phyloP scores from a whole-genome alignment of 2,888 invertebrate species.

The Scaptomyza cyrtandrae region DNA sequence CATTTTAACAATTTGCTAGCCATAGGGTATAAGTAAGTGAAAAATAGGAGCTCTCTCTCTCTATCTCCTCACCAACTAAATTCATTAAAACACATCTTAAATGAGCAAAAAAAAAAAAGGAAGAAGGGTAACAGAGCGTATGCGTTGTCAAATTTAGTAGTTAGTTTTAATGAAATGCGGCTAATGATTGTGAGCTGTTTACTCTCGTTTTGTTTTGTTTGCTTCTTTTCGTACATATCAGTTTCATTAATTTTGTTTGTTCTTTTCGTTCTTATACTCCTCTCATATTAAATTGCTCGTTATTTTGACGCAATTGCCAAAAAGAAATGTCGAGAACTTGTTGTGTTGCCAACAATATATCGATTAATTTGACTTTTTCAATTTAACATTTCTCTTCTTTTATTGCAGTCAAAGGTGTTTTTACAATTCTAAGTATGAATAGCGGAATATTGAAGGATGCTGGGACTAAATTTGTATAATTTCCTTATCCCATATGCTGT shows the following conservation, averaged over 20 bases:
- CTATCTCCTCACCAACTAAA: no score
- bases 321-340: background rate
- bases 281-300: slow-evolving; percentile 22
- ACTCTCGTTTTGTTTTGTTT: slow-evolving; percentile 5
- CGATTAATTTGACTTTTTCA: no score
- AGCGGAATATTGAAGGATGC: slow-evolving; percentile 31
- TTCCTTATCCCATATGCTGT: slow-evolving; percentile 18
- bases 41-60: background rate
- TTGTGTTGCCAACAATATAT: no score
- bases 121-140: slow-evolving; percentile 4
- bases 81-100: no score
- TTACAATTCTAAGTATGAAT: slow-evolving; percentile 29
- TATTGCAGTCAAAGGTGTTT: slow-evolving; percentile 18
- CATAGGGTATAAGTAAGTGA: background rate
- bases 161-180: slow-evolving; percentile 4
- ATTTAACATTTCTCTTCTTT: background rate
- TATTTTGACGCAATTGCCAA: background rate
- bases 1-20: background rate
- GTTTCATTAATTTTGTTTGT: slow-evolving; percentile 14
- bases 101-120: background rate
- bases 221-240: slow-evolving; percentile 28
- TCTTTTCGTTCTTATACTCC: background rate
- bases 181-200: slow-evolving; percentile 33
- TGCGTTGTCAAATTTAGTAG: slow-evolving; percentile 2
- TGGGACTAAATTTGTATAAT: slow-evolving; percentile 26